Evolutionary conservation across 2,797 vertebrate genomes (phyloP).

Genomic region (Vultur gryphus): DNA sequence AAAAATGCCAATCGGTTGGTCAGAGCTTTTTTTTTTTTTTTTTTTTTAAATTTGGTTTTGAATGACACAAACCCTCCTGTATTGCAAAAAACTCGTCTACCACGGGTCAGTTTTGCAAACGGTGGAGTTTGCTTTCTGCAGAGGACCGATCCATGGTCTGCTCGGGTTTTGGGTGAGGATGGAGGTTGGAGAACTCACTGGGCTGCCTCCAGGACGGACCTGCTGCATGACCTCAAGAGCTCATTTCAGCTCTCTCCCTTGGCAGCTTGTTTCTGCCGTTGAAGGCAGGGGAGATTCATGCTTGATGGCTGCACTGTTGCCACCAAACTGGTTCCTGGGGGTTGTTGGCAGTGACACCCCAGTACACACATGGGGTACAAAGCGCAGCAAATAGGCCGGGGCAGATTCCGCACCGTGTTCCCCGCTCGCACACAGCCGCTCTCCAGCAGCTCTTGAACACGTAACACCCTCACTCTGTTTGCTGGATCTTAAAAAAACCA

Average conservation of each 20-base stretch:
- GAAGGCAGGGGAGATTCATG: not conserved
- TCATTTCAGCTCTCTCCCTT: rapidly evolving
- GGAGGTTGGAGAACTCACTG: not conserved
- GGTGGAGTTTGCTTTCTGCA: not conserved
- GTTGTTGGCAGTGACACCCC: not conserved
- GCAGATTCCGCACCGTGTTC: rapidly evolving
- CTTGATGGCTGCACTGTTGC: rapidly evolving
- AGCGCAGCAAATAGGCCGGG: too few relatives aligned
- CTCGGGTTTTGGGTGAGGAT: not conserved
- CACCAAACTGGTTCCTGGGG: not conserved
- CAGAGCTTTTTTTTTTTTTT: not conserved
- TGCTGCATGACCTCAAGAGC: not conserved
- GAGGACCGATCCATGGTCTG: not conserved
- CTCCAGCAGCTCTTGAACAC: not conserved
- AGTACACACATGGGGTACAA: rapidly evolving
- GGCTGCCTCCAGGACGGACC: not conserved
- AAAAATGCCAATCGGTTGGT: not conserved
- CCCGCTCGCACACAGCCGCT: rapidly evolving
- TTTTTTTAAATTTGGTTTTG: not conserved
- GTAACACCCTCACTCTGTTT: not conserved
- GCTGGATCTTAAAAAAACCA: not conserved
- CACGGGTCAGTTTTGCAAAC: rapidly evolving
- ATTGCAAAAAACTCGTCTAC: not conserved
- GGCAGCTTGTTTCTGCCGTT: rapidly evolving
- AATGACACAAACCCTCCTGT: not conserved